Base-by-base conservation (phyloP, 2,888 invertebrate genomes). In the Protodeltote pygarga region DNA sequence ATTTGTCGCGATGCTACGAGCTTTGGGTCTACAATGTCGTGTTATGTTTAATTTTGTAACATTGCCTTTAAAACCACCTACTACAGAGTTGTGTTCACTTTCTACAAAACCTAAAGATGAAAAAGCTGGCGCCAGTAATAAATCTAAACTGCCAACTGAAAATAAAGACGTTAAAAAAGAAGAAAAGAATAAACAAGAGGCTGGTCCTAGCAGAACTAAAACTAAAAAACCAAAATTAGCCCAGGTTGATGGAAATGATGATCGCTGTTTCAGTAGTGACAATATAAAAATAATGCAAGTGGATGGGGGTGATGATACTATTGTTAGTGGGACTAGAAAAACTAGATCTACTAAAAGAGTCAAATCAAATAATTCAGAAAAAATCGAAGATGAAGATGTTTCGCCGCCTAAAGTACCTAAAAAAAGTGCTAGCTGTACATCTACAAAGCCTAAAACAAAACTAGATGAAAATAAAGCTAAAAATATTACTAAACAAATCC, bases 1-100 rank as follows among this genome's bases (percentile, higher is more conserved):
- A 69, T 97, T 97, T 85, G 92, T 97, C 20, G 93, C 95, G 14
- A 92, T 97, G 71, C 81, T 97, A 31, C 93, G 98, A 75, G 94
- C 96, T 24, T 92, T 98, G 62, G 98, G 98, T 0, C 89, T 98
- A 47, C 95, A 96, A 74, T 95, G 95, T 69, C 93, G 98, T 34
- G 83, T 98, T 19, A 94, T 98, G 52, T 91, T 96, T 34, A 97
- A 97, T 58, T 93, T 98, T 69, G 95, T 95, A 68, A 95, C 97
- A 1, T 88, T 96, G 41, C 94, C 96, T 0, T 79, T 97, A 47
- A 95, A 95, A 79, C 95, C 96, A 16, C 92, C 93, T 3, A 84
- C 82, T 41, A 93, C 93, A 35, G 95, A 95, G 69, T 84, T 96
- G 33, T 93, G 93, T 79, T 93, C 94, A 5, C 80, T 95, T 24